A percentile compares a stretch with the other conserved stretches of the same genome.
These are phyloP conservation scores for Enteromius viviparus DNA, from an alignment of 2,797 vertebrate genomes.

Conservation along the genomic window DNA sequence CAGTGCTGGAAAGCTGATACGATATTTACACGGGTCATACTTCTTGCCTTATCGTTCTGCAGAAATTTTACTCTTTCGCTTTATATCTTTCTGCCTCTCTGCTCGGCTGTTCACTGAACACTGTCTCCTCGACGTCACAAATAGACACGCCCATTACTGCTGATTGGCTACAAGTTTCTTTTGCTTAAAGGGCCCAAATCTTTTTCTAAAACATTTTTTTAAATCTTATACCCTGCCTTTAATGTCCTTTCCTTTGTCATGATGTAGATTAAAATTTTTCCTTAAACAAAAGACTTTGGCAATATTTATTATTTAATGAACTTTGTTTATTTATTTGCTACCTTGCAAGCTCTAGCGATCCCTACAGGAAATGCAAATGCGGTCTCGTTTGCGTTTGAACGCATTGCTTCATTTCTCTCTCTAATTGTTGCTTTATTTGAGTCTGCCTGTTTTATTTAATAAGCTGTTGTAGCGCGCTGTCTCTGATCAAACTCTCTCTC, in stretches of 20 bases:
- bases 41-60: too few species aligned
- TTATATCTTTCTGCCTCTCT: too few species aligned
- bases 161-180: too few species aligned
- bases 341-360: neutral
- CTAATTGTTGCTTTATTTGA: constrained; percentile 11
- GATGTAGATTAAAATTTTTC: neutral
- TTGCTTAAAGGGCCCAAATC: too few species aligned
- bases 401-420: neutral
- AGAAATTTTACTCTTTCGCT: too few species aligned
- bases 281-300: neutral
- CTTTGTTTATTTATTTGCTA: neutral
- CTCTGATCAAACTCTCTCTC: constrained; percentile 22
- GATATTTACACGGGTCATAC: too few species aligned
- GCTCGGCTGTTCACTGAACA: too few species aligned
- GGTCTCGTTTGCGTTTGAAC: neutral
- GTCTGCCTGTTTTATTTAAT: constrained; percentile 27
- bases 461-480: neutral
- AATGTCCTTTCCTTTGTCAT: neutral
- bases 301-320: constrained; percentile 7
- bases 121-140: too few species aligned
- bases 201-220: too few species aligned
- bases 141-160: too few species aligned
- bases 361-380: constrained; percentile 15
- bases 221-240: too few species aligned
- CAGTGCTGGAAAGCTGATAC: too few species aligned